These are phyloP conservation scores for Leptestheria dahalacensis DNA, from an alignment of 1,140 invertebrate genomes.

Conservation along the genomic window DNA sequence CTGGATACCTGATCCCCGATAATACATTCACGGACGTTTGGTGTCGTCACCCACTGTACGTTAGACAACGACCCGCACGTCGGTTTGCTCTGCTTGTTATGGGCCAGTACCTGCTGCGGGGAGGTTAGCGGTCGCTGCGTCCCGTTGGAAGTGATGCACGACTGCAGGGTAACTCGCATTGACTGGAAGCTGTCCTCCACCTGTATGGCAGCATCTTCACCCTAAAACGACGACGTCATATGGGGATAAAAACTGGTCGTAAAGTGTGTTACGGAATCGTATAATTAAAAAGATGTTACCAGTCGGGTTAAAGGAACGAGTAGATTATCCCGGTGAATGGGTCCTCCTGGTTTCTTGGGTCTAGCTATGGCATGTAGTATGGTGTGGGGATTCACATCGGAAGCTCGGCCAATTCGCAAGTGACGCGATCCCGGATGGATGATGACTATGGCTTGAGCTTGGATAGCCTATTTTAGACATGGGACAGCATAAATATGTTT, in stretches of 20 bases:
- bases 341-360: slow-evolving; percentile 36
- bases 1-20: slow-evolving; percentile 32
- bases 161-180: slow-evolving; percentile 66
- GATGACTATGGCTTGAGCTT: slow-evolving; percentile 68
- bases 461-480: slow-evolving; percentile 36
- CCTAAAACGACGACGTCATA: slow-evolving; percentile 25
- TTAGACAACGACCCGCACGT: slow-evolving; percentile 19
- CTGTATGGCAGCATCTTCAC: slow-evolving; percentile 48
- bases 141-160: slow-evolving; percentile 65
- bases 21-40: slow-evolving; percentile 25
- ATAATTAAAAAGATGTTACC: slow-evolving; percentile 17
- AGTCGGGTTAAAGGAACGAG: slow-evolving; percentile 22
- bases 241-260: background rate
- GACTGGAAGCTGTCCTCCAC: slow-evolving; percentile 67
- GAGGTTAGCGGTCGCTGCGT: slow-evolving; percentile 63
- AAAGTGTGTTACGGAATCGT: background rate
- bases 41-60: slow-evolving; percentile 25
- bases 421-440: slow-evolving; percentile 87
- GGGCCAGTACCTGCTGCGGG: slow-evolving; percentile 69
- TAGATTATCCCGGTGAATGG: slow-evolving; percentile 42
- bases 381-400: slow-evolving; percentile 68
- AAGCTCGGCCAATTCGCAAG: slow-evolving; percentile 72
- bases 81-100: slow-evolving; percentile 56
- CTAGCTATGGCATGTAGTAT: slow-evolving; percentile 72
- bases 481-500: background rate